A percentile compares a stretch with the other conserved stretches of the same genome.
These are phyloP conservation scores for Aproaerema taeniolella DNA, from an alignment of 2,888 invertebrate species.

Conservation along the genomic window DNA sequence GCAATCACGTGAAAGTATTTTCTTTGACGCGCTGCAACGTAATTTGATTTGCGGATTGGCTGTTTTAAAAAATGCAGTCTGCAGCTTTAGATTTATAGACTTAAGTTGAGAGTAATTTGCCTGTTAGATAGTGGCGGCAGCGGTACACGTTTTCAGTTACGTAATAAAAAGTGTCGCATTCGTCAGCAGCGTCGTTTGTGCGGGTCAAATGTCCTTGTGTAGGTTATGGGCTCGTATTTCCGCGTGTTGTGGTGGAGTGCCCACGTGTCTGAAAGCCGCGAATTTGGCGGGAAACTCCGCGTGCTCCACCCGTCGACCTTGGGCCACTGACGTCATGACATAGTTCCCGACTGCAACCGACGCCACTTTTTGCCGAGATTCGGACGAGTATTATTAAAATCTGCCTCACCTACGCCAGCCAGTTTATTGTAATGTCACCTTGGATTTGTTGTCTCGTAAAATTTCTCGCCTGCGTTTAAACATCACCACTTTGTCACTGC, in stretches of 20 bases:
- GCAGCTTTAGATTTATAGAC: neutral
- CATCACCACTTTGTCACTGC: too few species aligned
- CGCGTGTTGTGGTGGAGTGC: neutral
- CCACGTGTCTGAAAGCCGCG: slow-evolving; percentile 12
- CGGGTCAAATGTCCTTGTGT: neutral
- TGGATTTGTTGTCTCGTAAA: neutral
- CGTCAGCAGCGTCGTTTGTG: too few species aligned
- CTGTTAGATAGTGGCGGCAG: too few species aligned
- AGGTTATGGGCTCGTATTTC: neutral
- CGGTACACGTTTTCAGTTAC: slow-evolving; percentile 22
- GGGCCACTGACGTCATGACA: slow-evolving; percentile 67
- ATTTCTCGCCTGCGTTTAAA: too few species aligned
- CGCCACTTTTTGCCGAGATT: slow-evolving; percentile 48
- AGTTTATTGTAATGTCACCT: slow-evolving; percentile 5
- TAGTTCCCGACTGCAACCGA: slow-evolving; percentile 64
- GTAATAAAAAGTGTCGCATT: slow-evolving; percentile 18
- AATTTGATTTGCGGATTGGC: neutral
- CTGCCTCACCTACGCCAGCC: slow-evolving; percentile 19
- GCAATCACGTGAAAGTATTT: slow-evolving; percentile 42
- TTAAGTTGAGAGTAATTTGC: too few species aligned
- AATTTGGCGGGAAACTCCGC: slow-evolving; percentile 61
- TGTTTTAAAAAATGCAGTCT: slow-evolving; percentile 3
- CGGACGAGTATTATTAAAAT: slow-evolving; percentile 40
- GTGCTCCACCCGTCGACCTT: slow-evolving; percentile 59
- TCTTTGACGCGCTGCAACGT: neutral